Percentiles rank a stretch among this genome's conserved stretches.
These are phyloP conservation scores for Drosophila atroscutellata DNA, from an alignment of 2,888 invertebrate genomes.

Conservation along the genomic window DNA sequence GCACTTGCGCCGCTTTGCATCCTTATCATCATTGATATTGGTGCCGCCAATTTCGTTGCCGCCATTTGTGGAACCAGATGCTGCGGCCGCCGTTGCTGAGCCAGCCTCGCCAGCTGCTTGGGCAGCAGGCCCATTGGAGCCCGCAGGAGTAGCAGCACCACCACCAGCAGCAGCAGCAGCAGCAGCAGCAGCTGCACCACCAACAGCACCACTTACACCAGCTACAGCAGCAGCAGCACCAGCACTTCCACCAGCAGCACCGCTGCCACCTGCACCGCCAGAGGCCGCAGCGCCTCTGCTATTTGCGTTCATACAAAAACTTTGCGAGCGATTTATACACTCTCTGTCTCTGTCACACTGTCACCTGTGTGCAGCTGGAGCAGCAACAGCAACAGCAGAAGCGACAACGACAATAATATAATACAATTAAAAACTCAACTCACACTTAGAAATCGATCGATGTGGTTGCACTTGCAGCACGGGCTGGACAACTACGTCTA, in stretches of 20 bases:
- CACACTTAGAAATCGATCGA: constrained; percentile 10
- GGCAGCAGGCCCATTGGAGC: constrained; percentile 7
- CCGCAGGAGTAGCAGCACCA: background rate
- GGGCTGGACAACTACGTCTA: constrained; percentile 4
- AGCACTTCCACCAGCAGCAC: constrained; percentile 39
- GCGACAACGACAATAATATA: background rate
- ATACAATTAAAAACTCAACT: background rate
- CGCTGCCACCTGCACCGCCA: constrained; percentile 19
- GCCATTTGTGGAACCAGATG: constrained; percentile 29
- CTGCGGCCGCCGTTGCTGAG: constrained; percentile 9
- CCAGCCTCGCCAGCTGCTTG: constrained; percentile 23
- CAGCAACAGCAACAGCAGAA: background rate
- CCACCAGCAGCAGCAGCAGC: constrained; percentile 5
- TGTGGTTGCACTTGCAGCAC: constrained; percentile 12
- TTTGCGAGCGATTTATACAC: constrained; percentile 19
- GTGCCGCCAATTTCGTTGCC: constrained; percentile 25
- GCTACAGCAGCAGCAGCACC: constrained; percentile 6
- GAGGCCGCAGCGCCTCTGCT: constrained; percentile 55
- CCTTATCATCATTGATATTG: constrained; percentile 58
- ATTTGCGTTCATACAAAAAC: constrained; percentile 58
- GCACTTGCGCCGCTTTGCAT: constrained; percentile 69
- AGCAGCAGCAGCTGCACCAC: constrained; percentile 33
- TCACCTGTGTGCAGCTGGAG: constrained; percentile 7
- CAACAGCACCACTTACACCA: constrained; percentile 32
- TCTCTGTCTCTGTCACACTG: constrained; percentile 10